Conservation (phyloP, 2,888 invertebrate genomes). For the Dynastes grantii region DNA sequence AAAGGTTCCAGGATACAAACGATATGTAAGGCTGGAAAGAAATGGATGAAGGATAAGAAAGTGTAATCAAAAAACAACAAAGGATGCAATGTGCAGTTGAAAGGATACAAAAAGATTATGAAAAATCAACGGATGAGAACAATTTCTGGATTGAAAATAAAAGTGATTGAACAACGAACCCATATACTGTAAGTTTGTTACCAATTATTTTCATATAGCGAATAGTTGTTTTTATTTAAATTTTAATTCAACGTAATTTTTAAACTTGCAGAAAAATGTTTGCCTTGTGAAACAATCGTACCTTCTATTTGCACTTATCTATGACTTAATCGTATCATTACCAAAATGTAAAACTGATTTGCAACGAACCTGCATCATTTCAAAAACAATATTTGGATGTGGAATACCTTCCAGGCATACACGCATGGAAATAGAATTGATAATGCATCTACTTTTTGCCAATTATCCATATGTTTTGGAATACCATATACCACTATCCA, state of each 20-base stretch:
- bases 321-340: neutral
- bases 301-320: neutral
- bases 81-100: conserved; percentile 66
- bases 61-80: conserved; percentile 73
- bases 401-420: neutral
- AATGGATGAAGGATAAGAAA: conserved; percentile 77
- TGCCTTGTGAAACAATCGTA: neutral
- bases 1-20: conserved; percentile 80
- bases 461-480: neutral
- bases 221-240: neutral
- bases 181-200: too few species aligned
- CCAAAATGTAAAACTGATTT: neutral
- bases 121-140: neutral
- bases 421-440: neutral
- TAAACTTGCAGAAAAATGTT: neutral
- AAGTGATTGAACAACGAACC: too few species aligned
- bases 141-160: too few species aligned
- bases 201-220: too few species aligned
- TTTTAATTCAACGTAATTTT: neutral
- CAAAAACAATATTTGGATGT: neutral
- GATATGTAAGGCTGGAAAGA: conserved; percentile 86
- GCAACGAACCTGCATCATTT: neutral
- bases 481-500: neutral
- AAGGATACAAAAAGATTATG: conserved; percentile 65
- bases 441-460: neutral